Evolutionary conservation across 2,888 invertebrate genomes (phyloP).

Genomic region (Andrena hattorfiana): DNA sequence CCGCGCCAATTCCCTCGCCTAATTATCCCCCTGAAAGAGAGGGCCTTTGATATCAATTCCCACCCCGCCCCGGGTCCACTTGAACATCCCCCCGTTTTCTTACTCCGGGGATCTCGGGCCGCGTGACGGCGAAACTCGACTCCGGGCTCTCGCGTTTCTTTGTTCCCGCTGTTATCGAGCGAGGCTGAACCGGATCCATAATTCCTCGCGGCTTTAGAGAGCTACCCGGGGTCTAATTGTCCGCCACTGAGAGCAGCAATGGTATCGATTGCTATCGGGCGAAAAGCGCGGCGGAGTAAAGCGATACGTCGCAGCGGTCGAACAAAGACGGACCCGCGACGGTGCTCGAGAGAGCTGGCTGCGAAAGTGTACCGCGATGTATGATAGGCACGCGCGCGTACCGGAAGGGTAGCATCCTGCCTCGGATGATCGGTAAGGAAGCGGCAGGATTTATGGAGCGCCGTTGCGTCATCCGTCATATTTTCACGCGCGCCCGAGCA

Average conservation of each 20-base stretch:
- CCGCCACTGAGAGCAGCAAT: not conserved
- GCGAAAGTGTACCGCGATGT: slow-evolving; percentile 6
- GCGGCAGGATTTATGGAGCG: not conserved
- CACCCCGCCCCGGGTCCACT: not conserved
- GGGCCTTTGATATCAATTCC: slow-evolving; percentile 28
- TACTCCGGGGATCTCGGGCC: not conserved
- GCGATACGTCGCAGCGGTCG: slow-evolving; percentile 10
- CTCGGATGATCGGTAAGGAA: not conserved
- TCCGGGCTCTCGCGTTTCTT: not conserved
- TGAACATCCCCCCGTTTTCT: not conserved
- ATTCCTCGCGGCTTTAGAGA: not conserved
- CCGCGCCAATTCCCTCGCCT: slow-evolving; percentile 8
- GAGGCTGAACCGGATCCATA: not conserved
- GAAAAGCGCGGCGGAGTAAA: not conserved
- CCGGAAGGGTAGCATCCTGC: slow-evolving; percentile 6
- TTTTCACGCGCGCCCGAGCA: not conserved
- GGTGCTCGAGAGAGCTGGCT: not conserved
- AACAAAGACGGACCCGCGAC: slow-evolving; percentile 10
- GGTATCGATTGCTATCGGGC: slow-evolving; percentile 2
- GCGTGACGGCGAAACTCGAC: slow-evolving; percentile 5
- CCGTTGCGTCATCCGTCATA: slow-evolving; percentile 14
- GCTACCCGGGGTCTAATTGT: not conserved
- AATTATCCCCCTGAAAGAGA: slow-evolving; percentile 15
- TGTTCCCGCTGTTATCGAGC: not conserved
- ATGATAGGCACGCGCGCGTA: slow-evolving; percentile 29